A percentile compares a stretch with the other conserved stretches of the same genome.
Evolutionary conservation across 2,113 vertebrate genomes (phyloP).

Genomic region (Tichodroma muraria): DNA sequence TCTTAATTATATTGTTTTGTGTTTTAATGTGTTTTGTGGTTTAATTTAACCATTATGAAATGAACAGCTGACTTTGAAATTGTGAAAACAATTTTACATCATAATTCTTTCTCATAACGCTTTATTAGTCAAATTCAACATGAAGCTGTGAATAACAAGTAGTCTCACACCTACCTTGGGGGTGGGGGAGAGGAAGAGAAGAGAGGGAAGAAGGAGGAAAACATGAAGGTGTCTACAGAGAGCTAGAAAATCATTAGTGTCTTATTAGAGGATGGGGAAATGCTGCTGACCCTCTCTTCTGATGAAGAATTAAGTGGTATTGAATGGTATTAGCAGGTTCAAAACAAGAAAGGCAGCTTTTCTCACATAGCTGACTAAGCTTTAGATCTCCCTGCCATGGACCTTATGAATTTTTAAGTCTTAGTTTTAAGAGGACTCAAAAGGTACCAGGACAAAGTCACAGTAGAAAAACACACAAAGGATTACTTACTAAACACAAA

Average conservation of each 20-base stretch:
- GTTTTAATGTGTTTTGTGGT: not conserved
- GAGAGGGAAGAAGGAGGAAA: not conserved
- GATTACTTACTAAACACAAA: not conserved
- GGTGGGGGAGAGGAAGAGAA: not conserved
- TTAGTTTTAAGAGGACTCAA: not conserved
- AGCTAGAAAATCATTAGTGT: not conserved
- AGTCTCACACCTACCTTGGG: not conserved
- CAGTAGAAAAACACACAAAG: not conserved
- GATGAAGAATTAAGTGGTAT: not conserved
- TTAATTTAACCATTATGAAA: not conserved
- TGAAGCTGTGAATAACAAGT: constrained; percentile 12
- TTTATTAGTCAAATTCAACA: not conserved
- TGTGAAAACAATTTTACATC: not conserved
- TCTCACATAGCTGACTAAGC: not conserved
- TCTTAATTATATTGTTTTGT: not conserved
- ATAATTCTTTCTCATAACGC: not conserved
- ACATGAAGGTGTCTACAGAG: not conserved
- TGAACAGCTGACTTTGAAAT: not conserved
- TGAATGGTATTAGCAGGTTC: not conserved
- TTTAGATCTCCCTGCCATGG: not conserved
- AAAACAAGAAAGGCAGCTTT: not conserved
- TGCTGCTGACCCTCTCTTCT: not conserved
- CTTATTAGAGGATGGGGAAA: not conserved
- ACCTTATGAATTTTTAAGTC: not conserved
- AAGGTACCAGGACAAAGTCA: not conserved